These are phyloP conservation scores for Donacobius atricapilla DNA, from an alignment of 2,113 vertebrate genomes.

Conservation along the genomic window DNA sequence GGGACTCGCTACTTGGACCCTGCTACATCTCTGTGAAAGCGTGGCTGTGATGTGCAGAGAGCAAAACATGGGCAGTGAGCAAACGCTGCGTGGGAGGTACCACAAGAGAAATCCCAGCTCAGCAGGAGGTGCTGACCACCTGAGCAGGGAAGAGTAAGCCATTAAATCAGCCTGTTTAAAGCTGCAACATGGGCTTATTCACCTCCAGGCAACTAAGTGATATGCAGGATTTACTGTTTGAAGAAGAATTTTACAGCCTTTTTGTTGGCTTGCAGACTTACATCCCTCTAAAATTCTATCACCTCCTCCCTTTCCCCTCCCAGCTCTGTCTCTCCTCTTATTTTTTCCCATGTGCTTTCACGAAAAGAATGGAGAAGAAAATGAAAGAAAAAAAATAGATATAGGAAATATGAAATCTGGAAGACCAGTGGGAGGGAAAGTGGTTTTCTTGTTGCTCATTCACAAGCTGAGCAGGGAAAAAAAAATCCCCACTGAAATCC, in stretches of 20 bases:
- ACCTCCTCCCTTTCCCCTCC: neutral
- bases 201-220: neutral
- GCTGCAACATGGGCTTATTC: neutral
- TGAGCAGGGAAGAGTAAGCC: neutral
- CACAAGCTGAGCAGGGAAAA: neutral
- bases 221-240: neutral
- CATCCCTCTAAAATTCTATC: neutral
- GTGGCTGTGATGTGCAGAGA: neutral
- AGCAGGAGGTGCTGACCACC: neutral
- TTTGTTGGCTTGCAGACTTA: neutral
- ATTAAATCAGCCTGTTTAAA: neutral
- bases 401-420: neutral
- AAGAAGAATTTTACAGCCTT: neutral
- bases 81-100: rapidly evolving
- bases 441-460: neutral
- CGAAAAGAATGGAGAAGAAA: neutral
- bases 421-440: neutral
- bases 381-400: neutral
- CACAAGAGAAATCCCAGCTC: neutral
- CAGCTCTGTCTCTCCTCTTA: neutral
- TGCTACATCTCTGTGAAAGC: neutral
- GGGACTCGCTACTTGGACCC: neutral
- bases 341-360: neutral
- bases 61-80: rapidly evolving
- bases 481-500: neutral